Base-by-base conservation (phyloP, 2,888 invertebrate genomes). In the Alloplasta piceator region DNA sequence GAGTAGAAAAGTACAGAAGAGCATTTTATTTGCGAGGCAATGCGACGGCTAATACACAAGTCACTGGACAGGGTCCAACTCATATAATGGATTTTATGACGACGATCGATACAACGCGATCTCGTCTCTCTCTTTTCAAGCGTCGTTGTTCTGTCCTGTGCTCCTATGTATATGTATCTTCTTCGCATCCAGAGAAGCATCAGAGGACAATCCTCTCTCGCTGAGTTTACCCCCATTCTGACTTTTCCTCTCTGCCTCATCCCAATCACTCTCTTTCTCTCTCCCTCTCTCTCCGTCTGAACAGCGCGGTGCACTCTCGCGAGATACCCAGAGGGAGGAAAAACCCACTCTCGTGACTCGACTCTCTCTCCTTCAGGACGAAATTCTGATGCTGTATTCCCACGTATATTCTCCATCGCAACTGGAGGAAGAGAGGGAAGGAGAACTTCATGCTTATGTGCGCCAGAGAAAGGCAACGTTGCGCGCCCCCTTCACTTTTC, bases 1-100 rank as follows among this genome's bases (percentile, higher is more conserved):
- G 61, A 52, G 26, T 26, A 26, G 26, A 26, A 26, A 26, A 71
- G 16, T 67, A 66, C 46, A 87, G 89, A 86, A 88, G 89, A 89
- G 90, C 88, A 87, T 90, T 91, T 91, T 91, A 91, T 91, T 91
- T 90, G 90, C 89, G 88, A 90, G 90, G 89, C 90, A 90, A 90
- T 90, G 89, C 90, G 89, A 90, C 87, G 90, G 90, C 91, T 91
- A 91, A 91, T 91, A 90, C 89, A 91, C 90, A 91, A 90, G 90
- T 91, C 91, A 91, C 91, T 91, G 91, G 91, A 91, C 91, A 91
- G 87, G 88, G 91, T 91, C 91, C 91, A 91, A 91, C 90, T 91
- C 91, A 90, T 91, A 91, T 91, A 91, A 90, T 90, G 89, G 89
- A 91, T 91, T 91, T 91, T 91, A 91, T 91, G 91, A 91, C 89